A percentile compares a stretch with the other conserved stretches of the same genome.
These are phyloP conservation scores for Lysandra bellargus DNA, from an alignment of 2,888 invertebrate genomes.

Conservation along the genomic window DNA sequence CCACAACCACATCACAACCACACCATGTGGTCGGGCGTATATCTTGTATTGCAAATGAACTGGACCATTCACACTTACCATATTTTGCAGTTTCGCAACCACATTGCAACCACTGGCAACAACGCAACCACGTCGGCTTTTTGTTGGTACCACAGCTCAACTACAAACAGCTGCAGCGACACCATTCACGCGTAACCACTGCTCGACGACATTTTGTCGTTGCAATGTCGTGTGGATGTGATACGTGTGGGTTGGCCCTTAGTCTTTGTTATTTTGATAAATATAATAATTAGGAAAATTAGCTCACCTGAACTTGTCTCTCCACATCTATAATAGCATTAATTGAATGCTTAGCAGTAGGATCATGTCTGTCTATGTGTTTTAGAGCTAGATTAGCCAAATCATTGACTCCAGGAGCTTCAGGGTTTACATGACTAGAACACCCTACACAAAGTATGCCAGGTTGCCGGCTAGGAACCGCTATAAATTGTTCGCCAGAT, in stretches of 20 bases:
- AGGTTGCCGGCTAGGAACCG: slow-evolving; percentile 57
- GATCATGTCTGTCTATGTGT: slow-evolving; percentile 68
- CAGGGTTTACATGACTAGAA: slow-evolving; percentile 69
- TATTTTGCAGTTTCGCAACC: too few relatives aligned
- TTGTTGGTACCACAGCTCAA: too few relatives aligned
- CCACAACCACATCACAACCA: too few relatives aligned
- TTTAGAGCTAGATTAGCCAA: slow-evolving; percentile 72
- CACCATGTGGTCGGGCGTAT: too few relatives aligned
- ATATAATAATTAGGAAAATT: slow-evolving; percentile 3
- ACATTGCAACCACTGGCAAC: too few relatives aligned
- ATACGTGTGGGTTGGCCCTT: background rate
- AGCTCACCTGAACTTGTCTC: slow-evolving; percentile 76
- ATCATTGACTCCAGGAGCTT: slow-evolving; percentile 73
- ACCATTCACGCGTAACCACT: too few relatives aligned
- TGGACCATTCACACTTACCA: too few relatives aligned
- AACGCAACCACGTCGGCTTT: too few relatives aligned
- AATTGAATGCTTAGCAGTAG: slow-evolving; percentile 61
- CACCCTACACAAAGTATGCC: slow-evolving; percentile 74
- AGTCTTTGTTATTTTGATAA: background rate
- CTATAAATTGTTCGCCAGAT: slow-evolving; percentile 78
- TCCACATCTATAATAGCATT: slow-evolving; percentile 73
- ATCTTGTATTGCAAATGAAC: too few relatives aligned
- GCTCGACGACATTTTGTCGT: too few relatives aligned
- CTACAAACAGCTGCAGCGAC: too few relatives aligned
- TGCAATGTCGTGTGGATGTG: too few relatives aligned